phyloP scores from a whole-genome alignment of 2,113 vertebrate species.

The Calonectris borealis region DNA sequence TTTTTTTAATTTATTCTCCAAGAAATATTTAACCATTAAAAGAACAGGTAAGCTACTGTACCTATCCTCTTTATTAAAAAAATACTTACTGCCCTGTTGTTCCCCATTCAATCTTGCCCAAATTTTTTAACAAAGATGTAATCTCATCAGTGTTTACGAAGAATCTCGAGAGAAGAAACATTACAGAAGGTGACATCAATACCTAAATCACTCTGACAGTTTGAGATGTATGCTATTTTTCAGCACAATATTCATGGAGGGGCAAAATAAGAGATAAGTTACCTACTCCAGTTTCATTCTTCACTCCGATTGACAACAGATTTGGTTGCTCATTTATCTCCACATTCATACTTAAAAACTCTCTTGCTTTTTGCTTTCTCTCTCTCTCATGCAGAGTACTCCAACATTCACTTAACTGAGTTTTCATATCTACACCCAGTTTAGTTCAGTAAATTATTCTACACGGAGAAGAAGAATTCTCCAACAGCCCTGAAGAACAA shows the following conservation, averaged over 20 bases:
- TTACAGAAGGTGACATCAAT: neutral
- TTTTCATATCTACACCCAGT: neutral
- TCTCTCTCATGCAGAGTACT: neutral
- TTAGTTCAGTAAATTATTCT: neutral
- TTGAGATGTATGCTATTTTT: neutral
- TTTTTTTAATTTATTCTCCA: neutral
- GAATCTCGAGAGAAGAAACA: neutral
- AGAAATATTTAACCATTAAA: neutral
- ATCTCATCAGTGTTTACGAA: slow-evolving; percentile 42
- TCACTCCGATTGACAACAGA: neutral
- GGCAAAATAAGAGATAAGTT: neutral
- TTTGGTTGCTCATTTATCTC: neutral
- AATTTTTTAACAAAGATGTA: slow-evolving; percentile 28
- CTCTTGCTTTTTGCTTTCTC: neutral
- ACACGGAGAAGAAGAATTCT: neutral
- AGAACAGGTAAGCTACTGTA: neutral
- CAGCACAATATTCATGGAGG: neutral
- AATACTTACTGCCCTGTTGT: slow-evolving; percentile 59
- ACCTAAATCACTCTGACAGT: neutral
- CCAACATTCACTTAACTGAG: neutral
- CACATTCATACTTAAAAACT: neutral
- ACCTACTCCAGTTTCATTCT: neutral
- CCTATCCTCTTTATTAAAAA: neutral
- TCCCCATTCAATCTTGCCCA: slow-evolving; percentile 65
- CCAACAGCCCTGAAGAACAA: neutral